Evolutionary conservation across 2,797 vertebrate species (phyloP).

Genomic region (Neosalanx taihuensis): DNA sequence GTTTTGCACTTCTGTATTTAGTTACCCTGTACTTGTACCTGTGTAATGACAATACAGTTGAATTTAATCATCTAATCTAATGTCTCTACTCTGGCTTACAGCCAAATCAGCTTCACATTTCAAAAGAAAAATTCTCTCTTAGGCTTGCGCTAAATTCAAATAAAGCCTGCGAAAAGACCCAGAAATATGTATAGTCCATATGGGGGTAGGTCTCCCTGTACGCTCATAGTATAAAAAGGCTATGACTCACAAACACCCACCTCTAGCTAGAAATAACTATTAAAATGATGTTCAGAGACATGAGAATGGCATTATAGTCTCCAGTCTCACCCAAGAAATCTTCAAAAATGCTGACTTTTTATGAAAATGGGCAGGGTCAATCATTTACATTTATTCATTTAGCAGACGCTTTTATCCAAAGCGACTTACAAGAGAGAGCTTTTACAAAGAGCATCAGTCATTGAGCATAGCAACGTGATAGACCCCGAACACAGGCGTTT

Average conservation of each 20-base stretch:
- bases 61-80: too few relatives aligned
- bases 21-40: too few relatives aligned
- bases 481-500: too few relatives aligned
- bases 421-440: too few relatives aligned
- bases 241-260: conserved; percentile 65
- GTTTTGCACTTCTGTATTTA: too few relatives aligned
- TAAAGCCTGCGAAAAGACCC: conserved; percentile 6
- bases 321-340: conserved; percentile 15
- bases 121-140: neutral
- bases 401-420: too few relatives aligned
- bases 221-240: conserved; percentile 58
- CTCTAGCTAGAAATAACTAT: conserved; percentile 59
- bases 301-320: conserved; percentile 42
- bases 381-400: too few relatives aligned
- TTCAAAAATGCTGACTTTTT: neutral
- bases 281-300: conserved; percentile 47
- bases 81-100: neutral
- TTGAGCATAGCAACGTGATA: too few relatives aligned
- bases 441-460: too few relatives aligned
- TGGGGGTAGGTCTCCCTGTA: conserved; percentile 30
- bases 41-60: too few relatives aligned
- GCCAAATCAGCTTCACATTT: neutral
- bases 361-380: conserved; percentile 4
- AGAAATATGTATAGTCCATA: conserved; percentile 38
- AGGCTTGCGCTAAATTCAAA: neutral